phyloP scores from a whole-genome alignment of 2,797 vertebrate genomes.

The Pampus argenteus region DNA sequence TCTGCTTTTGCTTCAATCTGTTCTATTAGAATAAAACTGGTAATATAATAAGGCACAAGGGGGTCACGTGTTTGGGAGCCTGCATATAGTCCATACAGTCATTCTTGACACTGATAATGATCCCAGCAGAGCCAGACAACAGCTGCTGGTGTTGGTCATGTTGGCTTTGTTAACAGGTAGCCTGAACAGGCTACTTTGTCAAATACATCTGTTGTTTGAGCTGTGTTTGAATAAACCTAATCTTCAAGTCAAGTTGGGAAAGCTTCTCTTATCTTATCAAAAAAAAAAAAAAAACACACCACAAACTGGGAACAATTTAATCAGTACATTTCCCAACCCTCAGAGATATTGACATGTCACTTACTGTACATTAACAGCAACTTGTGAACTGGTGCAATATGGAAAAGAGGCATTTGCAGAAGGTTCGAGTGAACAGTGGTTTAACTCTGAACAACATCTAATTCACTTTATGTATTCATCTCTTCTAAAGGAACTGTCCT shows the following conservation, averaged over 20 bases:
- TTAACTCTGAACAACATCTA: neutral
- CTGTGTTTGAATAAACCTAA: neutral
- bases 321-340: slow-evolving; percentile 4
- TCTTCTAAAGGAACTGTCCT: slow-evolving; percentile 5
- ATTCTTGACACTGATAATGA: slow-evolving; percentile 7
- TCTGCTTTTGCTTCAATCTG: neutral
- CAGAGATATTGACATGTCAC: neutral
- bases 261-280: slow-evolving; percentile 9
- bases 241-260: neutral
- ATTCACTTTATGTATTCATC: neutral
- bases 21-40: neutral
- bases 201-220: neutral
- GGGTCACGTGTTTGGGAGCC: neutral
- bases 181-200: neutral
- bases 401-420: neutral
- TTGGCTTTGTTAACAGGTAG: slow-evolving; percentile 8
- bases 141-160: neutral
- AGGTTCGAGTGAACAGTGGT: no score
- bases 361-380: neutral
- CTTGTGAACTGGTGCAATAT: neutral
- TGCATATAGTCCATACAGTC: neutral
- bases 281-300: no score
- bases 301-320: slow-evolving; percentile 22
- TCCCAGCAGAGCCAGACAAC: neutral
- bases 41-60: slow-evolving; percentile 17